Base-by-base conservation (phyloP, 2,113 vertebrate genomes). In the Lates calcarifer region DNA sequence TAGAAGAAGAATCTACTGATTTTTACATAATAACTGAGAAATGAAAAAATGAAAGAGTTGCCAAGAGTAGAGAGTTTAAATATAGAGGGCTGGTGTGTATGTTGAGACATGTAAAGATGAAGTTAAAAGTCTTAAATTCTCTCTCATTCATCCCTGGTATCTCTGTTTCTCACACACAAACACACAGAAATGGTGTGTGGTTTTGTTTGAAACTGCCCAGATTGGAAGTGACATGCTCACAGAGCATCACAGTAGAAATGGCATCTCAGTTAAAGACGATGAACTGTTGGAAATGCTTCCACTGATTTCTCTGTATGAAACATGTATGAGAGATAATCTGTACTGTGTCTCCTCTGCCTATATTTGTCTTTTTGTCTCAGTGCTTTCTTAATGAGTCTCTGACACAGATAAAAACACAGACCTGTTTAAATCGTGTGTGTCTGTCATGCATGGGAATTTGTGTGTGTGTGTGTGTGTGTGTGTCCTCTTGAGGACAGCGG, bases 401-500 rank as follows among this genome's bases (percentile, higher is more conserved):
- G 47, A 74, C n/a, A 13, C 56, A 68, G 39, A 66, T 5, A n/a
- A 37, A 72, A 20, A 68, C 63, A 53, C 24, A 57, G 56, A 39
- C 15, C 57, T 74, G 63, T 5, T 49, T 33, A n/a, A 49, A 62
- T 33, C 70, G 47, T 72, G 69, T 35, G 11, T 55, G 26, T 43
- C 26, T 67, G 63, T 65, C 29, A 58, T 0, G 67, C 22, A n/a
- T 10, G 33, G 7, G n/a, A n/a, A n/a, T n/a, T n/a, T n/a, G n/a
- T n/a, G n/a, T n/a, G n/a, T n/a, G n/a, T n/a, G 35, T 69, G 47
- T 43, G 20, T 69, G 53, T 71, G 57, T 74, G 82, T 67, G 51
- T 70, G 39, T 62, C 31, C 24, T 77, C 64, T 55, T 63, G 20
- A 78, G 89, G 80, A 85, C 83, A 74, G 79, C 57, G 67, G 81